These are phyloP conservation scores for Pyxicephalus adspersus DNA, from an alignment of 2,113 vertebrate genomes.

Conservation along the genomic window DNA sequence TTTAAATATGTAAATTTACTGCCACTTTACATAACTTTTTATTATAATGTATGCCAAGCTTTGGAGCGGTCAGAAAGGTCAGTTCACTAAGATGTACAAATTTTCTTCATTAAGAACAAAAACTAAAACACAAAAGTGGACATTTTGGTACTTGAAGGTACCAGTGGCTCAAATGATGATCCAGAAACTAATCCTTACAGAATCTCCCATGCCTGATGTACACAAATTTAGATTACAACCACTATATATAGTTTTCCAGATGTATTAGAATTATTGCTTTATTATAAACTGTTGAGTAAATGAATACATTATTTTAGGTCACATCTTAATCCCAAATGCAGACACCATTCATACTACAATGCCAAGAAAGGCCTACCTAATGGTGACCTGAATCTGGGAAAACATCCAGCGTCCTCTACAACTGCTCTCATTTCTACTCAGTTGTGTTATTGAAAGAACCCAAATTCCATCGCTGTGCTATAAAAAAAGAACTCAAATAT, in stretches of 20 bases:
- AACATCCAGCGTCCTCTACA: background rate
- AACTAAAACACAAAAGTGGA: too few species aligned
- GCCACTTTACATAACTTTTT: too few species aligned
- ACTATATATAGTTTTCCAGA: background rate
- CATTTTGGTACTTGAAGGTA: too few species aligned
- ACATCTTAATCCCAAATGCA: background rate
- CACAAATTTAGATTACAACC: too few species aligned
- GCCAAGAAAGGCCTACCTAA: conserved; percentile 1
- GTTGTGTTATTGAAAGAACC: background rate
- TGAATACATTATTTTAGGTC: conserved; percentile 2
- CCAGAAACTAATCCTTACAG: too few species aligned
- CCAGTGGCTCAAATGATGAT: too few species aligned
- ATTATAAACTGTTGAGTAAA: conserved; percentile 1
- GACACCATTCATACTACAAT: background rate
- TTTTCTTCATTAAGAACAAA: too few species aligned
- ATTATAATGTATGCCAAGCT: too few species aligned
- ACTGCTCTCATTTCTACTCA: conserved; percentile 9
- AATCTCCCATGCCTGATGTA: too few species aligned
- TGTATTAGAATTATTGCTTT: background rate
- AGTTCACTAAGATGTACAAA: too few species aligned
- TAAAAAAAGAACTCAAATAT: background rate
- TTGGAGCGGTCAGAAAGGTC: too few species aligned
- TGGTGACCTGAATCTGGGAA: conserved; percentile 24
- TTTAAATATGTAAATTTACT: too few species aligned
- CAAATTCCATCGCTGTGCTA: background rate